A percentile compares a stretch with the other conserved stretches of the same genome.
Conservation (phyloP, 2,888 invertebrate genomes). For the Odontothrips loti region DNA sequence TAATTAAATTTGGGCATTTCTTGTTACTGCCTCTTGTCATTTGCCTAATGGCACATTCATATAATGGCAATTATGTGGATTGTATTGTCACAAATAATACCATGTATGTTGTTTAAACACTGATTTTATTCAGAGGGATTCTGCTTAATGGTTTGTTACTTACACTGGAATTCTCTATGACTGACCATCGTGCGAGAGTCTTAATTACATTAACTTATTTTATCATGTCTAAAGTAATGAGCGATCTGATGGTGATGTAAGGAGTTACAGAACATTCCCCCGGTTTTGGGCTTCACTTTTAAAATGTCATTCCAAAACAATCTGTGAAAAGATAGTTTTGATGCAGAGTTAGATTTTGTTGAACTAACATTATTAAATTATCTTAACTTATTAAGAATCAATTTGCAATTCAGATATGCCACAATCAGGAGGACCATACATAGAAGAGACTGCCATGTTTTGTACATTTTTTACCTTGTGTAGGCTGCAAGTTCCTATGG, state of each 20-base stretch:
- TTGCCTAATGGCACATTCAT: neutral
- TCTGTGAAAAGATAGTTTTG: constrained; percentile 14
- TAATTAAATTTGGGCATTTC: neutral
- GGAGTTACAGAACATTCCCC: constrained; percentile 16
- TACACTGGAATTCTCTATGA: constrained; percentile 17
- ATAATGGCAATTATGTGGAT: constrained; percentile 1
- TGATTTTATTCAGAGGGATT: constrained; percentile 7
- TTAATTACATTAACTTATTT: constrained; percentile 21
- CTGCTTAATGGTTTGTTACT: constrained; percentile 25
- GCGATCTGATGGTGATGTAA: neutral
- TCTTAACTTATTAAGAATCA: neutral
- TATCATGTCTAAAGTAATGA: constrained; percentile 15
- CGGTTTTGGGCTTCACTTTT: constrained; percentile 23
- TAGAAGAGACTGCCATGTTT: neutral
- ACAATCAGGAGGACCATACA: neutral
- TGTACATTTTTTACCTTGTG: neutral
- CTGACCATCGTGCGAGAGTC: neutral
- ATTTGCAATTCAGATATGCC: constrained; percentile 3
- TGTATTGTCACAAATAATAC: neutral
- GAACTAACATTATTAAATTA: constrained; percentile 17
- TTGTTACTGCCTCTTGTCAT: neutral
- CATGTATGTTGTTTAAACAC: constrained; percentile 14
- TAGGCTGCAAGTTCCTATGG: neutral
- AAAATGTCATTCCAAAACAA: constrained; percentile 25
- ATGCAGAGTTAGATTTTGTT: constrained; percentile 18